These are phyloP conservation scores for Marcusenius ussheri DNA, from an alignment of 2,113 vertebrate genomes.

Conservation along the genomic window DNA sequence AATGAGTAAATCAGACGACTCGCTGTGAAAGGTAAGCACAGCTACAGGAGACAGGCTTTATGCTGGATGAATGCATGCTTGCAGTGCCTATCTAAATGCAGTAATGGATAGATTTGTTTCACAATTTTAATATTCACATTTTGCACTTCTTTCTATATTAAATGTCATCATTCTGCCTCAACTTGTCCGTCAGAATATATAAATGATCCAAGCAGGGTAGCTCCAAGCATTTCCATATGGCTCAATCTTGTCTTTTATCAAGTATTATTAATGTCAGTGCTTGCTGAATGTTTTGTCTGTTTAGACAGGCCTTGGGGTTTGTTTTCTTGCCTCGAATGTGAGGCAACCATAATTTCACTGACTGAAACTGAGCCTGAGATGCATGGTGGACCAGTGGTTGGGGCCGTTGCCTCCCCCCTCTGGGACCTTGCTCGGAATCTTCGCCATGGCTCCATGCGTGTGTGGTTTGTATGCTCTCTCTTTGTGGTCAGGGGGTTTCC, in stretches of 20 bases:
- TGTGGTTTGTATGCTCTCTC: neutral
- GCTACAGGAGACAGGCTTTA: neutral
- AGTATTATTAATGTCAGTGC: neutral
- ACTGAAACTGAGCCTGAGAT: neutral
- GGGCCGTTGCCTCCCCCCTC: neutral
- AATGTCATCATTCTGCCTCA: neutral
- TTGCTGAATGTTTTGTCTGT: neutral
- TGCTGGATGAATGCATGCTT: neutral
- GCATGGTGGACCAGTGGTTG: neutral
- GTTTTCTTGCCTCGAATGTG: neutral
- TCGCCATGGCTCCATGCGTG: neutral
- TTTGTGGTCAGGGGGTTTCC: neutral
- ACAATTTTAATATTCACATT: neutral
- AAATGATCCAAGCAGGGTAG: neutral
- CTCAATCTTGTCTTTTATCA: neutral
- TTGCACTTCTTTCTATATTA: neutral
- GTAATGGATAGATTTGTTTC: neutral
- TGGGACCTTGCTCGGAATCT: neutral
- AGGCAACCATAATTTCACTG: neutral
- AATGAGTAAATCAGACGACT: neutral
- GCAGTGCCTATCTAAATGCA: neutral
- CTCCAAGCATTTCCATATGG: neutral
- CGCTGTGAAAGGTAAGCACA: neutral
- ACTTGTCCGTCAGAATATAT: neutral
- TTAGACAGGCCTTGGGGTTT: neutral